These are phyloP conservation scores for Volucella inanis DNA, from an alignment of 2,888 invertebrate genomes.

Conservation along the genomic window DNA sequence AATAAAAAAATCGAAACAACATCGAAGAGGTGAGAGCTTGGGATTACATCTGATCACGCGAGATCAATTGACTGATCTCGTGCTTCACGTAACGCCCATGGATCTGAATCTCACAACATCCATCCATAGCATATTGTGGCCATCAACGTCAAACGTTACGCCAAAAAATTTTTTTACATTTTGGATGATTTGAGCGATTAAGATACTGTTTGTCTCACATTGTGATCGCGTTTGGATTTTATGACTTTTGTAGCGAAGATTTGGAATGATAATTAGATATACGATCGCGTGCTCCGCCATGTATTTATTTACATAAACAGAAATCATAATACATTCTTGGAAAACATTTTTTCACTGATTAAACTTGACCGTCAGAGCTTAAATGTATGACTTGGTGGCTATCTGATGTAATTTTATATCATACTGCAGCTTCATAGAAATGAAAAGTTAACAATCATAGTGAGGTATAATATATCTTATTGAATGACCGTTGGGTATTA, in stretches of 20 bases:
- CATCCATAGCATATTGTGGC: not conserved
- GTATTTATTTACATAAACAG: slow-evolving; percentile 5
- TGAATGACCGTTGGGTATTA: too few species aligned
- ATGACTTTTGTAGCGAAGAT: not conserved
- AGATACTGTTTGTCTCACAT: not conserved
- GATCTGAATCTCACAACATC: not conserved
- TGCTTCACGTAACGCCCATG: slow-evolving; percentile 14
- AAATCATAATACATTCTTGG: not conserved
- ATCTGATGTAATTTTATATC: too few species aligned
- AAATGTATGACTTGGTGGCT: too few species aligned
- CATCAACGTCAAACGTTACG: not conserved
- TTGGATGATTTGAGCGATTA: slow-evolving; percentile 20
- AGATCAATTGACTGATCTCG: slow-evolving; percentile 20
- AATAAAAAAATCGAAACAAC: not conserved
- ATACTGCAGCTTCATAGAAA: too few species aligned
- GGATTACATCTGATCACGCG: slow-evolving; percentile 7
- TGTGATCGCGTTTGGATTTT: slow-evolving; percentile 18
- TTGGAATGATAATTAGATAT: slow-evolving; percentile 17
- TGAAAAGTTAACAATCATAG: too few species aligned
- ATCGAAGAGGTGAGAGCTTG: not conserved
- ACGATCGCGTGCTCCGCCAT: slow-evolving; percentile 24
- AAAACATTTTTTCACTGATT: not conserved
- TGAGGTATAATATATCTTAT: too few species aligned
- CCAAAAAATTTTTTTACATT: slow-evolving; percentile 37
- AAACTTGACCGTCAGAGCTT: slow-evolving; percentile 41